Percentiles rank a stretch among this genome's conserved stretches.
Conservation (phyloP, 2,888 invertebrate species). For the Himalopsyche tibetana region DNA sequence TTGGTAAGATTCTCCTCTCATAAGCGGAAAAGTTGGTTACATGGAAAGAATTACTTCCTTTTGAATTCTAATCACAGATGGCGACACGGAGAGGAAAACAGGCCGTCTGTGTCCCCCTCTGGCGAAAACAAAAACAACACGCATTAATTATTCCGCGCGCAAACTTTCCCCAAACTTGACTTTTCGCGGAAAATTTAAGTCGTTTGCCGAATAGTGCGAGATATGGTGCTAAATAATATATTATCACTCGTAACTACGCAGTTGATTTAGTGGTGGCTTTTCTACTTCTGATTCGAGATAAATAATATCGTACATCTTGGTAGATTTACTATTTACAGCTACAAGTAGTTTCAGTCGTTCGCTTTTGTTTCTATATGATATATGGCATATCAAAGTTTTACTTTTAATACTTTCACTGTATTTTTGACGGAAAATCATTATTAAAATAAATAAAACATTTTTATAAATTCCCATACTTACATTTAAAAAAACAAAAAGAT, state of each 20-base stretch:
- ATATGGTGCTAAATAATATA: conserved; percentile 32
- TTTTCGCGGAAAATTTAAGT: conserved; percentile 37
- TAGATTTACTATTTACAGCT: too few relatives aligned
- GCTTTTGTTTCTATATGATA: too few relatives aligned
- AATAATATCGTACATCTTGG: background rate
- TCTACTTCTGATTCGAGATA: background rate
- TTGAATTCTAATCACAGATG: conserved; percentile 43
- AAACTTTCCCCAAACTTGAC: conserved; percentile 29
- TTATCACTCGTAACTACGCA: background rate
- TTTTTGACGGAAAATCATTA: too few relatives aligned
- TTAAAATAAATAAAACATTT: too few relatives aligned
- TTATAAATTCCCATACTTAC: too few relatives aligned
- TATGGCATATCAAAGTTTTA: too few relatives aligned
- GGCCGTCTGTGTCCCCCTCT: conserved; percentile 22
- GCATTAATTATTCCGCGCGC: conserved; percentile 25
- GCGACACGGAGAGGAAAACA: conserved; percentile 13
- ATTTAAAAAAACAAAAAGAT: too few relatives aligned
- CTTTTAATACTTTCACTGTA: background rate
- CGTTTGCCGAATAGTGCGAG: conserved; percentile 6
- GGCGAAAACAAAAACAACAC: conserved; percentile 39
- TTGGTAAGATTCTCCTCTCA: too few relatives aligned
- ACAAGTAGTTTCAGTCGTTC: too few relatives aligned
- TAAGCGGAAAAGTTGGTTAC: background rate
- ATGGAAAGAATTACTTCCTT: background rate
- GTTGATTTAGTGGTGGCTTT: background rate